Base-by-base conservation (phyloP, 1,140 invertebrate species). In the Tetragnatha versicolor region DNA sequence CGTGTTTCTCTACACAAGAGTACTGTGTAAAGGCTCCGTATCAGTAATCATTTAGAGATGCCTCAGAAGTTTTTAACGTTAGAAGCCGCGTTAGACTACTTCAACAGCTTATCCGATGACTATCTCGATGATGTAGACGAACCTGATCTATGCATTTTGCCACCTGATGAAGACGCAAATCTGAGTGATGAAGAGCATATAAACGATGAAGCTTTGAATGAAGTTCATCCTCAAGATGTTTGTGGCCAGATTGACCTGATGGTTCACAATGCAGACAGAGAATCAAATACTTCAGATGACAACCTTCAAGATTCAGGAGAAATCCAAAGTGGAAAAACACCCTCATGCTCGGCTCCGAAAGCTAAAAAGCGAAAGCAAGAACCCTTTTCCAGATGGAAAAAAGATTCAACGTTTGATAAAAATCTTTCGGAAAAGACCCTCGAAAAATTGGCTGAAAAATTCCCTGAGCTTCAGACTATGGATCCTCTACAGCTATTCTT, bases 11-110 rank as follows among this genome's bases (percentile, higher is more conserved):
- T n/a, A n/a, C n/a, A n/a, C n/a, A n/a, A n/a, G n/a, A n/a, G n/a
- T n/a, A n/a, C n/a, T n/a, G n/a, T n/a, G n/a, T n/a, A n/a, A n/a
- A n/a, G n/a, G n/a, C n/a, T n/a, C n/a, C n/a, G n/a, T n/a, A n/a
- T n/a, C n/a, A n/a, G n/a, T n/a, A n/a, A n/a, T n/a, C n/a, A n/a
- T n/a, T n/a, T n/a, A n/a, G n/a, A n/a, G n/a, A n/a, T n/a, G n/a
- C n/a, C n/a, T 45, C 39, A 9, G n/a, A n/a, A 53, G 49, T 53
- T 53, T 53, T 53, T 53, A 53, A 53, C 49, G 49, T 53, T 53
- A 53, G 49, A 53, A 53, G 49, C 49, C 17, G 39, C 7, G 39
- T 42, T 42, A 42, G 39, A 42, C 39, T 42, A 42, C 17, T 42
- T 42, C 17, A 7, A 7, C 7, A 42, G 39, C 39, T 17, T 42